These are phyloP conservation scores for Zapornia atra DNA, from an alignment of 2,113 vertebrate genomes.

Conservation along the genomic window DNA sequence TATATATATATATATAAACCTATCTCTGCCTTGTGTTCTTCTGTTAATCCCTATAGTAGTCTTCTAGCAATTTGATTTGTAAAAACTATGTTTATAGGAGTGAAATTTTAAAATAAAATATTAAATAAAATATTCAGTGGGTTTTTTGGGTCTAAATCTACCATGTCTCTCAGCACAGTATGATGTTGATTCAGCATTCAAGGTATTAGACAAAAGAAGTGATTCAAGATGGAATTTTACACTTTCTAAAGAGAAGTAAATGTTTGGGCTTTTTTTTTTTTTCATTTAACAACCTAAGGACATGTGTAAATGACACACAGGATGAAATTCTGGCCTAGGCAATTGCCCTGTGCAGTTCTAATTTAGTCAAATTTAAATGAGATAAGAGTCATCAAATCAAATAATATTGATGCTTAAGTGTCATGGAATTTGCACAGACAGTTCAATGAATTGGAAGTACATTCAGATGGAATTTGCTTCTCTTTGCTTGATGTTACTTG, in stretches of 20 bases:
- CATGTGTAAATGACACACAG: background rate
- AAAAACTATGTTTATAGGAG: background rate
- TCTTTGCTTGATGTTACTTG: background rate
- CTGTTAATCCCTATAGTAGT: background rate
- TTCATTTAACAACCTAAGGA: background rate
- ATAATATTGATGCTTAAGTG: background rate
- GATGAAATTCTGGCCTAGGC: background rate
- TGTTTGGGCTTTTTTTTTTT: background rate
- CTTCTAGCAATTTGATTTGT: background rate
- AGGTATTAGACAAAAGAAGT: background rate
- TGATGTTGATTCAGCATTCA: background rate
- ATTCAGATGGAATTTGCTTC: background rate
- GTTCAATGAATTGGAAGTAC: background rate
- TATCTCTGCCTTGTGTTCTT: background rate
- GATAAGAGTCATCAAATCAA: background rate
- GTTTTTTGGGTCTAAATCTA: background rate
- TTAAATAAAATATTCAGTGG: background rate
- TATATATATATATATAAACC: background rate
- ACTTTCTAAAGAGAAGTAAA: background rate
- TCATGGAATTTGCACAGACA: background rate
- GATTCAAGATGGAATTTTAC: background rate
- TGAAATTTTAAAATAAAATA: background rate
- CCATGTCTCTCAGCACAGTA: background rate
- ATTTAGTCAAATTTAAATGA: background rate
- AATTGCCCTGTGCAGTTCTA: background rate